These are phyloP conservation scores for Probosciger aterrimus DNA, from an alignment of 2,113 vertebrate species.

Conservation along the genomic window DNA sequence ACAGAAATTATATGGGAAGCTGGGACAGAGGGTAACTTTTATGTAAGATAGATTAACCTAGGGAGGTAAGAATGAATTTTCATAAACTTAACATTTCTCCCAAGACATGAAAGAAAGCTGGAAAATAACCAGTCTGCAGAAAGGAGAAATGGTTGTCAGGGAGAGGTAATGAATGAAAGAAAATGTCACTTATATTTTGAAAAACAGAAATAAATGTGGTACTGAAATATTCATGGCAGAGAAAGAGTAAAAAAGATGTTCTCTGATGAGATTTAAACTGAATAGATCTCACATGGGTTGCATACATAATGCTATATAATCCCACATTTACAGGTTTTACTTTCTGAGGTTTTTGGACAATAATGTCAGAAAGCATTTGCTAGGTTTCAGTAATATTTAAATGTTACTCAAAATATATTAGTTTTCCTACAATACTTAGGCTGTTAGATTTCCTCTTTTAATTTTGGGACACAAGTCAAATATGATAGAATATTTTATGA, in stretches of 20 bases:
- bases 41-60: neutral
- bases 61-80: conserved; percentile 21
- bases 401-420: neutral
- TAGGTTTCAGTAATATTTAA: neutral
- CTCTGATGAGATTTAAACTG: neutral
- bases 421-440: neutral
- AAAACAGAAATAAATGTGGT: neutral
- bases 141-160: conserved; percentile 4
- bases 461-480: neutral
- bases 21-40: neutral
- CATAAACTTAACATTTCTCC: neutral
- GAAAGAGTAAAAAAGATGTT: neutral
- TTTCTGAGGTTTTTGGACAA: neutral
- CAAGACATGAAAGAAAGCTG: neutral
- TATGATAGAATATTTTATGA: neutral
- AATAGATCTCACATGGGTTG: neutral
- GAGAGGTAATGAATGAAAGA: neutral
- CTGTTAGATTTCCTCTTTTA: neutral
- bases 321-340: neutral
- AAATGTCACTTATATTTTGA: neutral
- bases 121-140: neutral
- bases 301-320: neutral
- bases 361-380: neutral
- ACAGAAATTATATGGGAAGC: neutral
- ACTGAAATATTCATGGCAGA: neutral